phyloP scores from a whole-genome alignment of 2,888 invertebrate species.

The Carcina quercana region DNA sequence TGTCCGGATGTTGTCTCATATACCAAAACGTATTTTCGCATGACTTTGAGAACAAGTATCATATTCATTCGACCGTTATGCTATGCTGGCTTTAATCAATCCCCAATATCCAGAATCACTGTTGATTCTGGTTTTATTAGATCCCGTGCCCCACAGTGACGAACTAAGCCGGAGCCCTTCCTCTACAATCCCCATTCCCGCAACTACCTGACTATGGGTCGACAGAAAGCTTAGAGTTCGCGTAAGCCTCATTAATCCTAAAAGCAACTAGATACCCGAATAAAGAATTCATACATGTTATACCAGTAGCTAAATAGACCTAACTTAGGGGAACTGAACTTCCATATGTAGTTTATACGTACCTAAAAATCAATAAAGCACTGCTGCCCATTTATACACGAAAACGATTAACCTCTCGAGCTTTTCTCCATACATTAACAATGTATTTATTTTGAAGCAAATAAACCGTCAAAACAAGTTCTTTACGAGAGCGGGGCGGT shows the following conservation, averaged over 20 bases:
- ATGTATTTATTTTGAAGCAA: constrained; percentile 21
- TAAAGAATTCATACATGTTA: too few relatives aligned
- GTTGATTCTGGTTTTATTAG: constrained; percentile 9
- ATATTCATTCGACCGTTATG: too few relatives aligned
- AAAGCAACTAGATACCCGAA: too few relatives aligned
- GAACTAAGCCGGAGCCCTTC: constrained; percentile 6
- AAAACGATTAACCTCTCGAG: constrained; percentile 14
- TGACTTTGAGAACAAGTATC: too few relatives aligned
- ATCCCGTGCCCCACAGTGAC: constrained; percentile 3
- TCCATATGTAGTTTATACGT: too few relatives aligned
- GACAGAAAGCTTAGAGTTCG: background rate
- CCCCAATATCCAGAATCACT: constrained; percentile 7
- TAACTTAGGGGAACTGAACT: too few relatives aligned
- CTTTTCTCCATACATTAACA: constrained; percentile 10
- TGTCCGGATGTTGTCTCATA: too few relatives aligned
- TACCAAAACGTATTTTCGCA: too few relatives aligned
- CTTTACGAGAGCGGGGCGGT: constrained; percentile 31
- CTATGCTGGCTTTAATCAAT: too few relatives aligned
- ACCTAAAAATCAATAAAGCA: too few relatives aligned
- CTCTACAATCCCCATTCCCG: constrained; percentile 4
- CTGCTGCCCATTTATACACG: constrained; percentile 7
- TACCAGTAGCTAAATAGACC: too few relatives aligned
- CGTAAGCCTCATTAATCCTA: constrained; percentile 5
- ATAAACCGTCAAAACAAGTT: constrained; percentile 33
- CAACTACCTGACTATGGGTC: constrained; percentile 3